Evolutionary conservation across 2,113 vertebrate species (phyloP), one percentile per base, ranked within the genome.

Genomic region (Dasypus novemcinctus): DNA sequence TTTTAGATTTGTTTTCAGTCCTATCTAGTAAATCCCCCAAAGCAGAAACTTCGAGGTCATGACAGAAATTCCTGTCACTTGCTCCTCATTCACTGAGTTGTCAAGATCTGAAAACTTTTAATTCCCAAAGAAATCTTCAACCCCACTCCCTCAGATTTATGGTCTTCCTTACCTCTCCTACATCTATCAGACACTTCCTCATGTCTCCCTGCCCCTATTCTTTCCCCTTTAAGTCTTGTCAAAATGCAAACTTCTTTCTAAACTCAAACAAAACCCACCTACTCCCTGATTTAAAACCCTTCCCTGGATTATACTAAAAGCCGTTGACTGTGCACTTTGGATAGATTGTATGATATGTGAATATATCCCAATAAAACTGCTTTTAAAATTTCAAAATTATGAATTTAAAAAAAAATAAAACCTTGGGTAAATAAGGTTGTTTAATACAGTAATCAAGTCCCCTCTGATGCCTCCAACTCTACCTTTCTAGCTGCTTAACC

Each of bases 131-230:
- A 90, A n/a, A n/a, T n/a, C n/a, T n/a, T 38, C 43, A 27, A 4
- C 36, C 2, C 63, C 13, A 8, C 23, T 38, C 49, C 20, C 23
- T n/a, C 4, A 36, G 57, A 75, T 14, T 57, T 46, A 46, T 0
- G n/a, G n/a, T n/a, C n/a, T n/a, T n/a, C n/a, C n/a, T n/a, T 23
- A 2, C 7, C 4, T 41, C 13, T 27, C 54, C 25, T 2, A 0
- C 11, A 29, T 6, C 41, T 7, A 29, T 43, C 12, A 10, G n/a
- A 76, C 38, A 52, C 66, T 23, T 76, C 46, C 46, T 63, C 36
- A 21, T 18, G 64, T 41, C 71, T 63, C 64, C 74, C 57, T 23
- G 2, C 13, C 29, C 23, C 11, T 9, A 21, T 33, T n/a, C 43
- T 90, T 85, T 68, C 61, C 46, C n/a, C 25, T 74, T 79, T 66